Conservation (phyloP, 2,888 invertebrate species). For the Eupeodes luniger region DNA sequence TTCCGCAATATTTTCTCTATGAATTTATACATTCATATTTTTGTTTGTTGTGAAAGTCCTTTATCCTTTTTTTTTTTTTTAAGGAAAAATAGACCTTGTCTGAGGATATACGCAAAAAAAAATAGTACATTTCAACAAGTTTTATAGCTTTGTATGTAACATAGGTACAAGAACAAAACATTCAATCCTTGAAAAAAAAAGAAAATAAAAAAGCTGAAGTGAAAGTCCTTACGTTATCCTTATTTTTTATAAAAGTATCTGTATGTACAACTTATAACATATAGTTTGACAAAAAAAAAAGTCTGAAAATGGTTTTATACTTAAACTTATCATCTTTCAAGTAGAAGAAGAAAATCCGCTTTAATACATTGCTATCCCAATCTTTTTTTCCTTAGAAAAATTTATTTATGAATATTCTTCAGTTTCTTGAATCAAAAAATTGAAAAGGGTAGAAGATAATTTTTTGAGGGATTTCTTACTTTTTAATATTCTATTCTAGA, state of each 20-base stretch:
- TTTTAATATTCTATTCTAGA: no score
- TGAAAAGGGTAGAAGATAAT: no score
- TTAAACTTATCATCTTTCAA: conserved; percentile 61
- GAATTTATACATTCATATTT: background rate
- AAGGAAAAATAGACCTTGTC: conserved; percentile 19
- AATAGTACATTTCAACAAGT: conserved; percentile 53
- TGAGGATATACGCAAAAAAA: background rate
- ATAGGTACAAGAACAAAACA: conserved; percentile 11
- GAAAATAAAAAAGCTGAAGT: conserved; percentile 6
- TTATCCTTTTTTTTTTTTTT: conserved; percentile 13
- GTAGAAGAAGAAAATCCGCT: conserved; percentile 51
- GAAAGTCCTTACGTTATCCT: conserved; percentile 8
- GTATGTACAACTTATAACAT: background rate
- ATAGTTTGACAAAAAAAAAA: background rate
- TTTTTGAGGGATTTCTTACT: no score
- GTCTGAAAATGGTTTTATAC: conserved; percentile 26
- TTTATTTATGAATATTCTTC: no score
- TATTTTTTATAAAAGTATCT: conserved; percentile 5
- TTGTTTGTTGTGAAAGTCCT: background rate
- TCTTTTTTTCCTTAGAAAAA: background rate
- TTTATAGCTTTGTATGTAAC: background rate
- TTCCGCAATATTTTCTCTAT: conserved; percentile 14
- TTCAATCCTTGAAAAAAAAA: background rate
- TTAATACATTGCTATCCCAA: conserved; percentile 65
- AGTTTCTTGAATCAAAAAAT: no score